Conservation (phyloP, 2,797 vertebrate genomes). For the Crax fasciolata region DNA sequence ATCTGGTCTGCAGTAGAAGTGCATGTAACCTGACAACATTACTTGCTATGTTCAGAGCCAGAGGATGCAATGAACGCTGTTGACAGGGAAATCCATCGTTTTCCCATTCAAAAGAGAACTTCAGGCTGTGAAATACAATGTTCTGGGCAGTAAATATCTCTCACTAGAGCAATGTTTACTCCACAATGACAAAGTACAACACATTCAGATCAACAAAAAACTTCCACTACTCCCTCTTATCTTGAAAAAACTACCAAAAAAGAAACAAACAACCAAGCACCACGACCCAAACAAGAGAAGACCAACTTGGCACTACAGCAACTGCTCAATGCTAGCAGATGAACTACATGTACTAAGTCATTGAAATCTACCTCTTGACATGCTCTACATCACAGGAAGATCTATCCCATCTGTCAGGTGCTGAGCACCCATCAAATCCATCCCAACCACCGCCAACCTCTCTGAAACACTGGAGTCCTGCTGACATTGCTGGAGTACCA, state of each 20-base stretch:
- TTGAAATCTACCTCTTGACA: constrained; percentile 56
- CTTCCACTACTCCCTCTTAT: neutral
- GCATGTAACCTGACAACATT: neutral
- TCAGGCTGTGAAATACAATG: neutral
- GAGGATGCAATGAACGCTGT: neutral
- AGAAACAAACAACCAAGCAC: neutral
- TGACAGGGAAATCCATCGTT: neutral
- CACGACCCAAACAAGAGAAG: constrained; percentile 4
- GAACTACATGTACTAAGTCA: constrained; percentile 55
- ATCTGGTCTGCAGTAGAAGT: neutral
- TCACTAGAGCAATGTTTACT: neutral
- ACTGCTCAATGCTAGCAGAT: constrained; percentile 58
- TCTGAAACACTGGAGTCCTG: constrained; percentile 1
- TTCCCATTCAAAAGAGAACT: neutral
- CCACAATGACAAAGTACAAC: neutral
- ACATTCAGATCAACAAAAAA: neutral
- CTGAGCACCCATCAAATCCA: constrained; percentile 38
- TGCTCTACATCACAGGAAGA: constrained; percentile 44
- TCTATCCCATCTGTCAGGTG: constrained; percentile 49
- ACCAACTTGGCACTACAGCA: constrained; percentile 53
- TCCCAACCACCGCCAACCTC: constrained; percentile 14
- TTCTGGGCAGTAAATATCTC: neutral
- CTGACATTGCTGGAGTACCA: neutral
- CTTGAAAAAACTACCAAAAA: neutral
- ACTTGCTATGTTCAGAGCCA: neutral